Evolutionary conservation across 2,888 invertebrate genomes (phyloP).

Genomic region (Andrena flavipes): DNA sequence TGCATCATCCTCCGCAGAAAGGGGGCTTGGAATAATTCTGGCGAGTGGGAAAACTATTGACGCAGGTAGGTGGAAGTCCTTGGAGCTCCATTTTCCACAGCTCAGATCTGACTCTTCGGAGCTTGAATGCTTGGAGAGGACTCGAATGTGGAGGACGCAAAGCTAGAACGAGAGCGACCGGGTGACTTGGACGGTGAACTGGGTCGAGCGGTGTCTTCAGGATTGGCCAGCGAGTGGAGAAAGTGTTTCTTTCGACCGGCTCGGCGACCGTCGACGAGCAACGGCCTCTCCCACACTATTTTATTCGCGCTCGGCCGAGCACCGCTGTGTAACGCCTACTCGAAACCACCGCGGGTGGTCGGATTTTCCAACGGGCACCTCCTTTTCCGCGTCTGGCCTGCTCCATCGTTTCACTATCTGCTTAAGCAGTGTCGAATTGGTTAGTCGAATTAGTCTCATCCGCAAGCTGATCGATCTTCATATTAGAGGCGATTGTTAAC

Average conservation of each 20-base stretch:
- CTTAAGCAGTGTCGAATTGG: not conserved
- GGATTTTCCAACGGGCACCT: slow-evolving; percentile 59
- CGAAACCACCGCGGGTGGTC: slow-evolving; percentile 65
- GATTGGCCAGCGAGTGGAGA: slow-evolving; percentile 74
- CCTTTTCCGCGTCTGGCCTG: slow-evolving; percentile 41
- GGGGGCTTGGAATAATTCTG: not conserved
- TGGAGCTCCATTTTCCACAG: not conserved
- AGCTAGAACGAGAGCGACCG: slow-evolving; percentile 46
- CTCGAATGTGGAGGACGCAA: slow-evolving; percentile 39
- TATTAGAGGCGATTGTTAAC: too few species aligned
- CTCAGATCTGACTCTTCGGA: not conserved
- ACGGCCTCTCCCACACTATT: slow-evolving; percentile 70
- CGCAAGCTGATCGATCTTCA: too few species aligned
- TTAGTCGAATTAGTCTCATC: too few species aligned
- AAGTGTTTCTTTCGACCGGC: slow-evolving; percentile 76
- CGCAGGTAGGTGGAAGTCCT: not conserved
- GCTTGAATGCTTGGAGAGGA: not conserved
- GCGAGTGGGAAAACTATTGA: not conserved
- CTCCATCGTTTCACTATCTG: not conserved
- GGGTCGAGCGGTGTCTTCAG: slow-evolving; percentile 75
- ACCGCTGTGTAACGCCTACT: slow-evolving; percentile 62
- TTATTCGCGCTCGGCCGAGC: slow-evolving; percentile 58
- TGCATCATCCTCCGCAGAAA: not conserved
- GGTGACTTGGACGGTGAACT: slow-evolving; percentile 64
- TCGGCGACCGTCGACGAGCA: slow-evolving; percentile 51